Conservation (phyloP, 2,113 vertebrate species). For the Hippotragus niger region DNA sequence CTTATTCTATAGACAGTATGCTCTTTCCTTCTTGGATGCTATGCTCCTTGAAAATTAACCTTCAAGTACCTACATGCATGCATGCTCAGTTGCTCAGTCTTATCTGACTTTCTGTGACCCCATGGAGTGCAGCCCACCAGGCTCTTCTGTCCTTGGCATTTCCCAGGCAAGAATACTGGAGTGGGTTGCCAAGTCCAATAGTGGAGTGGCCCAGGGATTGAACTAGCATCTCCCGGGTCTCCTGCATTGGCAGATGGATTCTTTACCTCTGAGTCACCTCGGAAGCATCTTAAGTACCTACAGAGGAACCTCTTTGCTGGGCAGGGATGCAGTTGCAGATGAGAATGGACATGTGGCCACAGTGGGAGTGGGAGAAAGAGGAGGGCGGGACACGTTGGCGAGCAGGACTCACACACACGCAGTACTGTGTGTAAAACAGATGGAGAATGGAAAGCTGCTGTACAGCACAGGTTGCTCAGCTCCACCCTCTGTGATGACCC, state of each 20-base stretch:
- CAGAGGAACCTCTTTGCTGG: background rate
- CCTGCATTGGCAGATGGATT: background rate
- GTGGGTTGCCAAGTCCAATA: background rate
- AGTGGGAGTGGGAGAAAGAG: background rate
- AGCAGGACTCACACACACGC: background rate
- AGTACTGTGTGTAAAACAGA: rapidly evolving
- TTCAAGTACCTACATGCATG: background rate
- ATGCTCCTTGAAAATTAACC: slow-evolving; percentile 22
- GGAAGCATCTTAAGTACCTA: background rate
- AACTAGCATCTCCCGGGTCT: background rate
- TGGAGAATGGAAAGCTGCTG: background rate
- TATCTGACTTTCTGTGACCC: background rate
- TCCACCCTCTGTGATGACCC: background rate
- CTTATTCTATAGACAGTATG: background rate
- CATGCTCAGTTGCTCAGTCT: background rate
- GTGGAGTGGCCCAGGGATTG: background rate
- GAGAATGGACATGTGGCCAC: background rate
- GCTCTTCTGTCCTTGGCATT: background rate
- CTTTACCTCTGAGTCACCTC: background rate
- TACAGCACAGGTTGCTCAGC: background rate
- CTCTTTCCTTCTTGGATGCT: background rate
- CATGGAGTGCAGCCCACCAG: background rate
- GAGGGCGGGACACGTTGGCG: background rate
- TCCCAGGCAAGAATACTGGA: background rate
- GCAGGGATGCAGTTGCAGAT: background rate